These are phyloP conservation scores for Bradypodion ventrale DNA, from an alignment of 2,797 vertebrate species.

Conservation along the genomic window DNA sequence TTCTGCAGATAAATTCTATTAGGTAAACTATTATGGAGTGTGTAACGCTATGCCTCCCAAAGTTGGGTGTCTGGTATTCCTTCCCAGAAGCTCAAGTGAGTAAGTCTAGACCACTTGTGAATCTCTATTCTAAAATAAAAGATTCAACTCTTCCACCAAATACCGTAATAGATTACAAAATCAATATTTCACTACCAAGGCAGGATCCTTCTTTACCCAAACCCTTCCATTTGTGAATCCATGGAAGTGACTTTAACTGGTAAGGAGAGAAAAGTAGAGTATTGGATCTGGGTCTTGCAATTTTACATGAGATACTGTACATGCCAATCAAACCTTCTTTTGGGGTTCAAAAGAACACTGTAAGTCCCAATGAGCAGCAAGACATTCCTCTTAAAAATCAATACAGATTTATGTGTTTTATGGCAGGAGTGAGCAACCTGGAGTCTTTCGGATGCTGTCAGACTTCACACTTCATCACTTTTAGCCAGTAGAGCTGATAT, in stretches of 20 bases:
- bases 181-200: background rate
- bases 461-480: background rate
- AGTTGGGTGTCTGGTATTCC: no score
- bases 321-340: background rate
- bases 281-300: rapidly evolving
- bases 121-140: no score
- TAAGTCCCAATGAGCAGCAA: background rate
- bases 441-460: background rate
- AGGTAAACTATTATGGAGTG: no score
- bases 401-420: background rate
- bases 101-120: no score
- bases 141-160: background rate
- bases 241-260: background rate
- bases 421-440: no score
- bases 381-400: background rate
- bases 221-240: background rate
- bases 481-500: no score
- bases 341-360: background rate
- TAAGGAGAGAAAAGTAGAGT: background rate
- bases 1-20: background rate
- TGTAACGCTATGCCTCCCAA: no score
- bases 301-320: background rate
- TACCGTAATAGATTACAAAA: conserved; percentile 11
- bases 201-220: background rate
- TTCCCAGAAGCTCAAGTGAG: no score